A percentile compares a stretch with the other conserved stretches of the same genome.
Conservation (phyloP, 92 coral and sea anemone genomes). For the Pocillopora grandis region DNA sequence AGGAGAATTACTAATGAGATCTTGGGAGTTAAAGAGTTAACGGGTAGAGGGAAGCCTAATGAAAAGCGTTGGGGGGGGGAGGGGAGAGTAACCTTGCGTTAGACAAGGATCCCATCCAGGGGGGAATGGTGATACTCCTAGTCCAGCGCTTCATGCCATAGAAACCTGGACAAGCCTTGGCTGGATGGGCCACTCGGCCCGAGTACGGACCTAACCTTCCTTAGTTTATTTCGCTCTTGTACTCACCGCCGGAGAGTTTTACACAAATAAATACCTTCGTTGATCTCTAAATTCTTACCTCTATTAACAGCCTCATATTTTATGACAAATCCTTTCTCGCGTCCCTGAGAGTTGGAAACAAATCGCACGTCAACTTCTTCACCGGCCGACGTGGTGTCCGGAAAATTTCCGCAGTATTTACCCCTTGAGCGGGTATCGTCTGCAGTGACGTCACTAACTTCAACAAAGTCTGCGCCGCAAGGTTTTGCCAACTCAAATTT, state of each 20-base stretch:
- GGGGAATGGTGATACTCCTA: no score
- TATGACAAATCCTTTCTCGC: constrained; percentile 15
- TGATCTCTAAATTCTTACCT: not conserved
- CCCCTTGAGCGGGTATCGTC: not conserved
- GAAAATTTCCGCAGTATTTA: constrained; percentile 2
- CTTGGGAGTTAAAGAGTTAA: no score
- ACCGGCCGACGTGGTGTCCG: constrained; percentile 2
- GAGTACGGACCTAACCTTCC: not conserved
- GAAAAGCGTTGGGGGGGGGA: no score
- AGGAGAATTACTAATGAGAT: no score
- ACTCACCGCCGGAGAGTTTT: not conserved
- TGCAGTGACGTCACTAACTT: constrained; percentile 26
- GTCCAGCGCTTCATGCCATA: no score
- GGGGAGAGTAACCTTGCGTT: no score
- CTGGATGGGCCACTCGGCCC: no score
- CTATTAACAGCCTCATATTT: constrained; percentile 9
- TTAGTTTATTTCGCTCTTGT: not conserved
- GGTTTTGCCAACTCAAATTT: constrained; percentile 50
- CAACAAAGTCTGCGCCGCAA: constrained; percentile 65
- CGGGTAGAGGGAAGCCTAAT: no score
- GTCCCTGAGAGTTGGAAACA: not conserved
- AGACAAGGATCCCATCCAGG: no score
- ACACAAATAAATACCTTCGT: not conserved
- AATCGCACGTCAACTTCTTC: constrained; percentile 12
- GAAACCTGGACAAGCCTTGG: no score